These are phyloP conservation scores for Rhagium mordax DNA, from an alignment of 2,888 invertebrate genomes.

Conservation along the genomic window DNA sequence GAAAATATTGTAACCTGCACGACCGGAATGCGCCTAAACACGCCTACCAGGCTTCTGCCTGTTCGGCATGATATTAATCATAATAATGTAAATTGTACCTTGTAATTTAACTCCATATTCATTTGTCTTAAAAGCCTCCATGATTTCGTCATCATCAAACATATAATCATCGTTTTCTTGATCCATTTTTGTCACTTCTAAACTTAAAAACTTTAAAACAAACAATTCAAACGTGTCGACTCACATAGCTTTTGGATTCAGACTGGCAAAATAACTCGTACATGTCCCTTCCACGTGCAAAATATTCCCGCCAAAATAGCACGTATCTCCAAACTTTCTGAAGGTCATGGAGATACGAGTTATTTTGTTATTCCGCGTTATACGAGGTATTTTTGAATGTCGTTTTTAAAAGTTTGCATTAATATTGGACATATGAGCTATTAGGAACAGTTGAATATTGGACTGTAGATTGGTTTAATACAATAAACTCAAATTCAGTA, in stretches of 20 bases:
- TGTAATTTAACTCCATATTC: conserved; percentile 15
- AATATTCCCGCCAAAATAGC: neutral
- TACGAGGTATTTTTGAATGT: neutral
- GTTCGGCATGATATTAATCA: conserved; percentile 16
- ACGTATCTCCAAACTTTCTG: neutral
- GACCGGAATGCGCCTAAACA: conserved; percentile 3
- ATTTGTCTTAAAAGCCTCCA: conserved; percentile 1
- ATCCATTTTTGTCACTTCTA: neutral
- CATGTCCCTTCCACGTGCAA: neutral
- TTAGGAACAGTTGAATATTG: neutral
- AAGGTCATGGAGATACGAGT: neutral
- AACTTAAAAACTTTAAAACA: neutral
- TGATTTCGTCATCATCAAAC: neutral
- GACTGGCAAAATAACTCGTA: neutral
- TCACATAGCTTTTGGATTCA: neutral
- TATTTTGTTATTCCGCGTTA: neutral
- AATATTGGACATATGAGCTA: neutral
- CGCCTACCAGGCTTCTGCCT: conserved; percentile 18
- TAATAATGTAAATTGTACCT: conserved; percentile 21
- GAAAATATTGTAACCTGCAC: neutral
- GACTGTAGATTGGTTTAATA: neutral
- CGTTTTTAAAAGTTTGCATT: neutral
- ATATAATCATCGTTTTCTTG: neutral
- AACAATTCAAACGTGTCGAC: neutral
- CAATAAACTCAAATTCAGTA: neutral